Evolutionary conservation across 2,888 invertebrate genomes (phyloP).

Genomic region (Lasioglossum malachurum): DNA sequence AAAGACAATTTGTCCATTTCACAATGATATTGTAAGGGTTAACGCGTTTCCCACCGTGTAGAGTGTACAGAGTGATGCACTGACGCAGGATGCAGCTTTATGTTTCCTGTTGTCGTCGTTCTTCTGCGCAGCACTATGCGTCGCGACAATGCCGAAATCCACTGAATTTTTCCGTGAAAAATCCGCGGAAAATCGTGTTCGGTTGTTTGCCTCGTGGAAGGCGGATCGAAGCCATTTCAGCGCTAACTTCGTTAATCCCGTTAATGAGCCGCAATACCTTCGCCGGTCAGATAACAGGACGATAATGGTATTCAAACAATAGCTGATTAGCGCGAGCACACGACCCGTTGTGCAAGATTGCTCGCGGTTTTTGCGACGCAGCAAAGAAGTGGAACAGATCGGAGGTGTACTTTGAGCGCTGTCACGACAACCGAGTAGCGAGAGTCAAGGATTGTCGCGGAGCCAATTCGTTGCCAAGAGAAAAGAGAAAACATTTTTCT

Average conservation of each 20-base stretch:
- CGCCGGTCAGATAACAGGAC: background rate
- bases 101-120: background rate
- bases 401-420: background rate
- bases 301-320: slow-evolving; percentile 19
- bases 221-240: background rate
- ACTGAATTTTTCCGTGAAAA: background rate
- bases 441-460: slow-evolving; percentile 2
- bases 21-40: background rate
- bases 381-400: slow-evolving; percentile 5
- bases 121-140: background rate
- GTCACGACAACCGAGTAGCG: background rate
- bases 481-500: background rate
- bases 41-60: background rate
- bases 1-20: background rate
- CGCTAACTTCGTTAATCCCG: slow-evolving; percentile 10
- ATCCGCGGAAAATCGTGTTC: background rate
- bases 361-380: slow-evolving; percentile 24
- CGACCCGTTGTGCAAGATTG: slow-evolving; percentile 24
- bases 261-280: background rate
- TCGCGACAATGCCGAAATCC: background rate
- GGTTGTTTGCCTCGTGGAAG: background rate
- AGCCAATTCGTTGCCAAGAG: background rate
- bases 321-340: slow-evolving; percentile 22
- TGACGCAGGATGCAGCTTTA: background rate
- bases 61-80: background rate